Evolutionary conservation across 2,888 invertebrate species (phyloP).

Genomic region (Catonia carolina): DNA sequence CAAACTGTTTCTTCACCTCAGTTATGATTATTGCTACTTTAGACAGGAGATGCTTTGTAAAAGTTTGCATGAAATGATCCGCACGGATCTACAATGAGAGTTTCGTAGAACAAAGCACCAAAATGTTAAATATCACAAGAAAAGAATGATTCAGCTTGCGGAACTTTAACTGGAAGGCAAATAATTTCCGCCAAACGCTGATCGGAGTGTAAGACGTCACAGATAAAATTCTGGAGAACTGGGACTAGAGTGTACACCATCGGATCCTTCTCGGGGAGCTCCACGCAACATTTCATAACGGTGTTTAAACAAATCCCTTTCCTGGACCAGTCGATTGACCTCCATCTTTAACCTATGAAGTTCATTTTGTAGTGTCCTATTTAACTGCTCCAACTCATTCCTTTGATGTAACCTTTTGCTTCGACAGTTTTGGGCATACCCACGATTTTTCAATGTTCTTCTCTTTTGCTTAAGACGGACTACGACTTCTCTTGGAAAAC

Average conservation of each 20-base stretch:
- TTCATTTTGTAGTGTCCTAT: slow-evolving; percentile 70
- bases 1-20: no score
- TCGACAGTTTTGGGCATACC: slow-evolving; percentile 94
- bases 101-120: no score
- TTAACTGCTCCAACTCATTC: slow-evolving; percentile 79
- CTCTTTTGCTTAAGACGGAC: slow-evolving; percentile 87
- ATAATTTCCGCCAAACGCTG: background rate
- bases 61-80: no score
- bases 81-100: no score
- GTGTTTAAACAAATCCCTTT: slow-evolving; percentile 74
- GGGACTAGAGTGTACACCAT: slow-evolving; percentile 35
- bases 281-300: slow-evolving; percentile 41
- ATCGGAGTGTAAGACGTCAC: slow-evolving; percentile 42
- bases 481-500: slow-evolving; percentile 85
- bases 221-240: slow-evolving; percentile 54
- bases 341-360: slow-evolving; percentile 67
- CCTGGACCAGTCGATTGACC: slow-evolving; percentile 65
- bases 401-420: slow-evolving; percentile 86
- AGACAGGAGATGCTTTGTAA: no score
- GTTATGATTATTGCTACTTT: no score
- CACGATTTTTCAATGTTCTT: slow-evolving; percentile 89
- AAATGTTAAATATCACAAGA: background rate
- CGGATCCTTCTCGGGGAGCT: slow-evolving; percentile 22
- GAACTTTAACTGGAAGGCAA: background rate
- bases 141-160: background rate